These are phyloP conservation scores for Bos javanicus DNA, from an alignment of 2,113 vertebrate species.

Conservation along the genomic window DNA sequence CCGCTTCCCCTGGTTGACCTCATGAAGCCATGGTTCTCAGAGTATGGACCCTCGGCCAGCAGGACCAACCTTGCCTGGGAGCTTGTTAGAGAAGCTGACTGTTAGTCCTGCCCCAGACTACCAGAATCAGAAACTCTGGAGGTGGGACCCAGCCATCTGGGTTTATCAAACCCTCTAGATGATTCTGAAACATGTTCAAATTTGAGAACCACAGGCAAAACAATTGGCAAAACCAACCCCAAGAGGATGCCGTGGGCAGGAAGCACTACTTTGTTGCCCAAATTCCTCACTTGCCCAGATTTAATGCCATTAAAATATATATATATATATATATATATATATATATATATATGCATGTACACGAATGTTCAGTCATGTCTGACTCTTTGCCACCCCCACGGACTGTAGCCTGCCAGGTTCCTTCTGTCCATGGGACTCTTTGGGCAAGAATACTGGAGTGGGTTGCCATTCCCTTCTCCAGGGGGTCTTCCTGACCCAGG, in stretches of 20 bases:
- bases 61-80: no score
- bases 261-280: not conserved
- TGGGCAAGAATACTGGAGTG: not conserved
- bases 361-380: not conserved
- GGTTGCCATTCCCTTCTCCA: not conserved
- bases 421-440: not conserved
- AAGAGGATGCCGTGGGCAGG: not conserved
- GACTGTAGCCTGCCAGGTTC: not conserved
- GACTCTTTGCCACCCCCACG: not conserved
- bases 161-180: not conserved
- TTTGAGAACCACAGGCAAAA: rapidly evolving
- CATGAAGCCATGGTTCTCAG: not conserved
- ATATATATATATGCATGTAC: not conserved
- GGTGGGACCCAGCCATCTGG: not conserved
- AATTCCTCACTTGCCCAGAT: no score
- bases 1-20: rapidly evolving
- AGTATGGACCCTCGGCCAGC: not conserved
- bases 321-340: no score
- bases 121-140: not conserved
- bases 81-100: not conserved
- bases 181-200: not conserved
- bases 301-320: rapidly evolving
- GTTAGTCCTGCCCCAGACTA: not conserved
- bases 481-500: not conserved
- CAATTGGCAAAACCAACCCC: rapidly evolving